Evolutionary conservation across 1,140 invertebrate species (phyloP).

Genomic region (Lerema accius): DNA sequence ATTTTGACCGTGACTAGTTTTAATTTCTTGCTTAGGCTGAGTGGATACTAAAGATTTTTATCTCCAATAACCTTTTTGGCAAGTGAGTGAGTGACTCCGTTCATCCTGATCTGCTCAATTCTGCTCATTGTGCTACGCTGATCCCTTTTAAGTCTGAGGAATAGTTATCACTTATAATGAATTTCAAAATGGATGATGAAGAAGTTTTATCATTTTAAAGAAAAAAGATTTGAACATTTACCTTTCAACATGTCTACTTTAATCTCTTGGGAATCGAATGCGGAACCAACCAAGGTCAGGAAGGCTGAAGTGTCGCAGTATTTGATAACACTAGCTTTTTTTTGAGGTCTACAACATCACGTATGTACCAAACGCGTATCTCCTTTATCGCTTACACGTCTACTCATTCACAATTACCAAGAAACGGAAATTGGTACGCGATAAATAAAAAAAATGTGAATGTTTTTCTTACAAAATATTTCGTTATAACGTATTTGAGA

Average conservation of each 20-base stretch:
- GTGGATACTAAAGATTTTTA: too few relatives aligned
- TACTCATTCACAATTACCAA: conserved; percentile 12
- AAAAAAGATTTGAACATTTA: too few relatives aligned
- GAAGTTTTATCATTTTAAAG: too few relatives aligned
- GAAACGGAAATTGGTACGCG: conserved; percentile 11
- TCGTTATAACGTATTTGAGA: conserved; percentile 13
- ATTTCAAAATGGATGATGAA: too few relatives aligned
- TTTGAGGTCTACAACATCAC: background rate
- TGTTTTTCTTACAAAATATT: conserved; percentile 7
- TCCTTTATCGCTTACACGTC: background rate
- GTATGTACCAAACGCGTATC: background rate
- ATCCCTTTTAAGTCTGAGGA: too few relatives aligned
- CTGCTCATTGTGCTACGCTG: too few relatives aligned
- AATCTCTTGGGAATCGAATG: background rate
- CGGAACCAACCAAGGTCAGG: background rate
- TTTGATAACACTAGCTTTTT: background rate
- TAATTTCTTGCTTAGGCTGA: too few relatives aligned
- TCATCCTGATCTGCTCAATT: too few relatives aligned
- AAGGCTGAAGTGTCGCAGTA: background rate
- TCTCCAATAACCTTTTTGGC: too few relatives aligned
- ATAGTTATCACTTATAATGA: too few relatives aligned
- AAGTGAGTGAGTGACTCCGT: too few relatives aligned
- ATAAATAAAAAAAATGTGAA: conserved; percentile 7
- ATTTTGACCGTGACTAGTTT: too few relatives aligned
- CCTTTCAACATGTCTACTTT: background rate